Evolutionary conservation across 2,797 vertebrate species (phyloP), one percentile per base, ranked within the genome.

Genomic region (Sphaeramia orbicularis): DNA sequence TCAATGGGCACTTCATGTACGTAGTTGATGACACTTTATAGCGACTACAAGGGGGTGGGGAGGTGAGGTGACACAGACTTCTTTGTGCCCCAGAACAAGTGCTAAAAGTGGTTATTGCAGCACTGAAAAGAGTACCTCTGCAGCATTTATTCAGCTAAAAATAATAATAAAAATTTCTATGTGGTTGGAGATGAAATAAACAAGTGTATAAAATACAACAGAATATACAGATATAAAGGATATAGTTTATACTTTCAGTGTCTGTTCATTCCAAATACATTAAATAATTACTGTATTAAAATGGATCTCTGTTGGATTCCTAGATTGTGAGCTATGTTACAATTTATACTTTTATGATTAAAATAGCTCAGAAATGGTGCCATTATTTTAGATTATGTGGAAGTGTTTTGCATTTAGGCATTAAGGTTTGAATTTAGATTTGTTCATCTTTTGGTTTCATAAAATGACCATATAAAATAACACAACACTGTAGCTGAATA

Each of bases 1-100:
- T 87, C 73, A 84, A 80, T 86, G 85, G 65, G 42, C 72, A 73
- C 83, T 81, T 86, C 49, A 83, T 79, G 78, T 88, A 80, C 75
- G 74, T 78, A 77, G 67, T 61, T 71, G 82, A 80, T 81, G 84
- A 84, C 85, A 82, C 86, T 86, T 80, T 78, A 58, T 21, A 61
- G 69, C 58, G 60, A 61, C 48, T 58, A 51, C 41, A 58, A 37
- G 68, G 55, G 66, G 60, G 57, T 27, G 78, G 55, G 76, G 79
- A 56, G 68, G 50, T 76, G 71, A 70, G 64, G 58, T 64, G 71
- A 70, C 67, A 76, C 76, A 80, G 65, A 55, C 49, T 16, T 64
- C 70, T 80, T 75, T 86, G 80, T 81, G 73, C 66, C 67, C 50
- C 27, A 24, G 49, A 74, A 47, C 71, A 71, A 77, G 58, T 44